Percentiles rank a stretch among this genome's conserved stretches.
These are phyloP conservation scores for Automeris io DNA, from an alignment of 2,888 invertebrate genomes.

Conservation along the genomic window DNA sequence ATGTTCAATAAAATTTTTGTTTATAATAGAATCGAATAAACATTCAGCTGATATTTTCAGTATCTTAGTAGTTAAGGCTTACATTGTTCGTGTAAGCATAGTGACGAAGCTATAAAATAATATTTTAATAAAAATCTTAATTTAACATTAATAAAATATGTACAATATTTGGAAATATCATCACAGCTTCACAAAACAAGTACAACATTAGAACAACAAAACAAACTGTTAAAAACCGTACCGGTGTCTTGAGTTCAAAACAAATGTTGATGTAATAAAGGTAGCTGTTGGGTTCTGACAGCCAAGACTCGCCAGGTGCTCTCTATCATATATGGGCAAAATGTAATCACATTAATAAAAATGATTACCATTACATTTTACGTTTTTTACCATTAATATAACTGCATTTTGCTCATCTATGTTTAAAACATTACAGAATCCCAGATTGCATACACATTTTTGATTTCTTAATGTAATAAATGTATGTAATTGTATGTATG, in stretches of 20 bases:
- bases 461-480: too few species aligned
- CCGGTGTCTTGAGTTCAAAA: too few species aligned
- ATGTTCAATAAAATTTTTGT: slow-evolving; percentile 71
- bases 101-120: slow-evolving; percentile 56
- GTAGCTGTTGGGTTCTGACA: too few species aligned
- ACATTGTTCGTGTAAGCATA: slow-evolving; percentile 67
- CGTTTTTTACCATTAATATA: too few species aligned
- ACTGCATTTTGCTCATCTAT: too few species aligned
- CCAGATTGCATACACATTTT: too few species aligned
- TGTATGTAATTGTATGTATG: too few species aligned
- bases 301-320: too few species aligned
- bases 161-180: slow-evolving; percentile 75
- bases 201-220: slow-evolving; percentile 69
- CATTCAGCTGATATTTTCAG: slow-evolving; percentile 69
- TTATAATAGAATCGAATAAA: slow-evolving; percentile 74
- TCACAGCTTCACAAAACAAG: slow-evolving; percentile 77
- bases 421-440: too few species aligned
- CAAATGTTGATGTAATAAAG: slow-evolving; percentile 22
- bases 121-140: slow-evolving; percentile 44
- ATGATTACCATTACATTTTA: too few species aligned
- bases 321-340: too few species aligned
- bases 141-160: slow-evolving; percentile 65
- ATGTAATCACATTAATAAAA: too few species aligned
- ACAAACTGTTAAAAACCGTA: slow-evolving; percentile 63
- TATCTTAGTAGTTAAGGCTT: slow-evolving; percentile 66